Base-by-base conservation (phyloP, 2,797 vertebrate species). In the Coluber constrictor region DNA sequence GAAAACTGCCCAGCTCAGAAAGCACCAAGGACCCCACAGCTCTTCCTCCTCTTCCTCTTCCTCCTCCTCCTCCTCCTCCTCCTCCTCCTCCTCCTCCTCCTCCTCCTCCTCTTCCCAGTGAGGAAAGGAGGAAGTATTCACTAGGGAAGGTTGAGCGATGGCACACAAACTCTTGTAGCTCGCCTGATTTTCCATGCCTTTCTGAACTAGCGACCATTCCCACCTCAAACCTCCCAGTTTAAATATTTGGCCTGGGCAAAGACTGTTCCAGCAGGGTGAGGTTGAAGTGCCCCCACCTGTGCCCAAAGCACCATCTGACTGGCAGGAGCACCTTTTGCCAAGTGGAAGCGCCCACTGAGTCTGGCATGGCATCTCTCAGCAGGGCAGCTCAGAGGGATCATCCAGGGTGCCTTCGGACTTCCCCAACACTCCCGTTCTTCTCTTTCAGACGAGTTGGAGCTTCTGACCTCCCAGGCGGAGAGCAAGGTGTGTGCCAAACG, bases 371-470 rank as follows among this genome's bases (percentile, higher is more conserved):
- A 15, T 18, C 70, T 32, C 70, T 79, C 70, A 1, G 18, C 32
- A 4, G 8, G 20, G 74, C 18, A 11, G 74, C 37, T 23, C 74
- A 43, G 37, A 4, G 8, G 74, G 37, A 23, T 23, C 37, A 43
- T 12, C 55, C n/a, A 16, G 55, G 55, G 3, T 1, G 47, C 25
- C 27, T 37, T 56, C 3, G 18, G 8, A 32, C 32, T 66, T n/a
- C 54, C 16, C 16, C 23, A 54, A 18, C 37, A 15, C 13, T 32
- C 51, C 59, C 10, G 15, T 88, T 94, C 86, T 91, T 93, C 32
- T 87, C 74, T 43, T 70, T 0, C 97, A 99, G 99, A 98, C 87
- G 98, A 99, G 88, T 97, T 99, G 97, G 97, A 98, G 86, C 94
- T 98, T 57, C 95, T 91, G 3, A 93, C 97, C 59, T 97, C 94